A percentile compares a stretch with the other conserved stretches of the same genome.
Conservation (phyloP, 1,140 invertebrate genomes). For the Wiebesia pumilae region DNA sequence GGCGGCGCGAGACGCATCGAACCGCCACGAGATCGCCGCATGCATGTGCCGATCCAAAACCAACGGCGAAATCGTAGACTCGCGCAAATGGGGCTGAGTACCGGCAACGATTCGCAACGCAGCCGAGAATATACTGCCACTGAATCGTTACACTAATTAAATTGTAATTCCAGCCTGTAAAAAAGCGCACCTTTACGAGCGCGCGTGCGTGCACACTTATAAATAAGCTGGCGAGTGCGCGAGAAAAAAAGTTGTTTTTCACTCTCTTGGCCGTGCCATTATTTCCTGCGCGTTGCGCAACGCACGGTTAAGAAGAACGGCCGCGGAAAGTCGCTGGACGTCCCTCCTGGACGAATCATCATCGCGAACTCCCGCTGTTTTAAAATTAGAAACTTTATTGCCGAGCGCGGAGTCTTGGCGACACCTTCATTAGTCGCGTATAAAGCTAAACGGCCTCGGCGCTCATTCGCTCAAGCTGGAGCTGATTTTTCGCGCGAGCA, state of each 20-base stretch:
- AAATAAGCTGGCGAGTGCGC: background rate
- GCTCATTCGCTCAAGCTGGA: background rate
- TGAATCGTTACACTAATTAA: slow-evolving; percentile 7
- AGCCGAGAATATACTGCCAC: background rate
- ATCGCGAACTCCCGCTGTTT: background rate
- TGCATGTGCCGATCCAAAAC: background rate
- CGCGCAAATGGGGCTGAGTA: background rate
- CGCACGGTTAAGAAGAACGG: background rate
- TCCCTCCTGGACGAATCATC: background rate
- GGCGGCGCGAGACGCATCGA: background rate
- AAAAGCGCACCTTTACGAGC: background rate
- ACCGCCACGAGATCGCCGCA: background rate
- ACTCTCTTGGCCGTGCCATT: background rate
- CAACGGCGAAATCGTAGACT: background rate
- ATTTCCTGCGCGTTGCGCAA: slow-evolving; percentile 7
- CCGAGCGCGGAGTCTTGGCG: slow-evolving; percentile 2
- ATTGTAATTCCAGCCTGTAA: background rate
- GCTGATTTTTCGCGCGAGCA: background rate
- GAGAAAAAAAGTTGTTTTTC: slow-evolving; percentile 1
- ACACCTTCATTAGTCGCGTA: slow-evolving; percentile 22
- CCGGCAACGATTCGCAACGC: background rate
- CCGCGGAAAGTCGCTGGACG: background rate
- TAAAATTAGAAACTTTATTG: slow-evolving; percentile 60
- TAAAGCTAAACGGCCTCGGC: background rate
- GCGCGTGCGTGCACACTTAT: background rate